Evolutionary conservation across 1,140 invertebrate species (phyloP).

Genomic region (Apis florea): DNA sequence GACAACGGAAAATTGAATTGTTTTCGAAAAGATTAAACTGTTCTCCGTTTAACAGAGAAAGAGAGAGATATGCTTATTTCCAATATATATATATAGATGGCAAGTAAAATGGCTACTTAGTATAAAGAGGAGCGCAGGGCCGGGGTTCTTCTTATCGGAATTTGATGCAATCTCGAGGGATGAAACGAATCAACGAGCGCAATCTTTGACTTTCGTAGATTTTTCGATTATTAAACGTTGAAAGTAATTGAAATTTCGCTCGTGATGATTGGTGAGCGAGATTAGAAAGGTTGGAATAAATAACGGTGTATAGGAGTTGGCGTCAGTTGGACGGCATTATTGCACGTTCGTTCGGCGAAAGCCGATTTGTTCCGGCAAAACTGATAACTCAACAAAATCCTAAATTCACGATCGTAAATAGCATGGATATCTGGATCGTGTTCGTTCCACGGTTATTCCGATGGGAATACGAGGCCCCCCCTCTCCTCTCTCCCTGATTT

Average conservation of each 20-base stretch:
- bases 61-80: background rate
- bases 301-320: slow-evolving; percentile 1
- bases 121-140: no score
- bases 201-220: no score
- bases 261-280: background rate
- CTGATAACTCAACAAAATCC: slow-evolving; percentile 40
- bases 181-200: no score
- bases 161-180: no score
- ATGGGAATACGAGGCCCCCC: background rate
- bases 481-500: no score
- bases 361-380: slow-evolving; percentile 39
- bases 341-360: slow-evolving; percentile 42
- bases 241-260: background rate
- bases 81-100: no score
- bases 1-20: background rate
- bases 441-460: slow-evolving; percentile 15
- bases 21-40: background rate
- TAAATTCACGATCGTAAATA: slow-evolving; percentile 34
- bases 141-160: no score
- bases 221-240: no score
- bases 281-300: slow-evolving; percentile 42
- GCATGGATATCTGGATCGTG: slow-evolving; percentile 13
- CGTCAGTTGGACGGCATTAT: slow-evolving; percentile 34
- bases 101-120: background rate
- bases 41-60: background rate